Evolutionary conservation across 2,797 vertebrate species (phyloP), one percentile per base, ranked within the genome.

Genomic region (Valencia hispanica): DNA sequence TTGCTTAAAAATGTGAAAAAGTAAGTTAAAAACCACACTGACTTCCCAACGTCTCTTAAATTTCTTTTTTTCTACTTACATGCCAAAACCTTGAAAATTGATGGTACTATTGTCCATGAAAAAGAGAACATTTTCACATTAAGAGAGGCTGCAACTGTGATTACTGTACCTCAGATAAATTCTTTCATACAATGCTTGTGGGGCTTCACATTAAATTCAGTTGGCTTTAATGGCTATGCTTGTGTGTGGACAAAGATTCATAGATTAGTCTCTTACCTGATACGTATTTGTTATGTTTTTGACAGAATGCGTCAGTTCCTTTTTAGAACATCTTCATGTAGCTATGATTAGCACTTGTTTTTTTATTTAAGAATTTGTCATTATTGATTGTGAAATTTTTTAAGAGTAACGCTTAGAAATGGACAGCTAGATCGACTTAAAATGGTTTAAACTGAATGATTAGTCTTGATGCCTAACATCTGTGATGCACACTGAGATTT

Each of bases 401-500:
- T 25, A 74, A 72, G 39, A 63, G n/a, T 15, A 34, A 30, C 34
- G 47, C 45, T 72, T 3, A 17, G 27, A 76, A 73, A 70, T 22
- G 4, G 65, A 70, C n/a, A 73, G 55, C 17, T 50, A 51, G 36
- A 41, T 48, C 14, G 73, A 79, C 39, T 61, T 18, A 80, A 78
- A 83, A 45, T 66, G 65, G 66, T 73, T 27, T 5, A 73, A 71
- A 70, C 57, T 73, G 20, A 74, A 71, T 53, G 45, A 79, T 68
- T 72, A 5, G 65, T 53, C 39, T 73, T 69, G 55, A 32, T 76
- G 20, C 30, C 5, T 27, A 73, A 36, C 32, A 20, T 12, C 6
- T 78, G 63, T 73, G 55, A 77, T 86, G 66, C 68, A 84, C 73
- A 81, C 76, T 81, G 84, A 88, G 79, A 80, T 79, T 79, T 84